phyloP scores from a whole-genome alignment of 2,113 vertebrate genomes.

The Phoenicopterus ruber region DNA sequence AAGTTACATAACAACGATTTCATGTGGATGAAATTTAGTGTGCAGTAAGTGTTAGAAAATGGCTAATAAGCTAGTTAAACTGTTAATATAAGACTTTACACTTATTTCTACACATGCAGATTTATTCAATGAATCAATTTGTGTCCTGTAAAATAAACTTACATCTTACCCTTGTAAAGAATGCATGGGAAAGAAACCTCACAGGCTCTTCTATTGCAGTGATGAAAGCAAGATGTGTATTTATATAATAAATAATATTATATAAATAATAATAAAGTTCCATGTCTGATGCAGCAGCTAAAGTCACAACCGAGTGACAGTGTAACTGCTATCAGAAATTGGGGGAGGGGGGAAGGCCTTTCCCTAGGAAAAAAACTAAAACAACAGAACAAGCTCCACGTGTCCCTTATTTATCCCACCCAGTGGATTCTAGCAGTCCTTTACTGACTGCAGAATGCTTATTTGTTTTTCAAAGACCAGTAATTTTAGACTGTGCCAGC shows the following conservation, averaged over 20 bases:
- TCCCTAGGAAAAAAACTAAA: not conserved
- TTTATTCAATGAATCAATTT: not conserved
- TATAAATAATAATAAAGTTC: not conserved
- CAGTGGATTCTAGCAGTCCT: not conserved
- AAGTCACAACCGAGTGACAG: not conserved
- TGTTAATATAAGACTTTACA: not conserved
- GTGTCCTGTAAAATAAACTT: not conserved
- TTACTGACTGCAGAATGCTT: not conserved
- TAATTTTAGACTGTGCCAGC: not conserved
- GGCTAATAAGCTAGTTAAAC: not conserved
- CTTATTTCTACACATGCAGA: not conserved
- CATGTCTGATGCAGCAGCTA: not conserved
- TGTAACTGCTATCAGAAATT: not conserved
- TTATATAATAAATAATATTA: no score
- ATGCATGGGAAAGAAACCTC: not conserved
- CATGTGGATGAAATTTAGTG: not conserved
- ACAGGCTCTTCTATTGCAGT: not conserved
- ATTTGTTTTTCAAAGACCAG: not conserved
- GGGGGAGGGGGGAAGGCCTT: not conserved
- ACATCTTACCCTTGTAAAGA: not conserved
- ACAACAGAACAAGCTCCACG: rapidly evolving
- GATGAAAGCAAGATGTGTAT: not conserved
- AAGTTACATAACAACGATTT: not conserved
- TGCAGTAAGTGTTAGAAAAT: not conserved
- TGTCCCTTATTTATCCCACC: not conserved